These are phyloP conservation scores for Coilia nasus DNA, from an alignment of 2,797 vertebrate species.

Conservation along the genomic window DNA sequence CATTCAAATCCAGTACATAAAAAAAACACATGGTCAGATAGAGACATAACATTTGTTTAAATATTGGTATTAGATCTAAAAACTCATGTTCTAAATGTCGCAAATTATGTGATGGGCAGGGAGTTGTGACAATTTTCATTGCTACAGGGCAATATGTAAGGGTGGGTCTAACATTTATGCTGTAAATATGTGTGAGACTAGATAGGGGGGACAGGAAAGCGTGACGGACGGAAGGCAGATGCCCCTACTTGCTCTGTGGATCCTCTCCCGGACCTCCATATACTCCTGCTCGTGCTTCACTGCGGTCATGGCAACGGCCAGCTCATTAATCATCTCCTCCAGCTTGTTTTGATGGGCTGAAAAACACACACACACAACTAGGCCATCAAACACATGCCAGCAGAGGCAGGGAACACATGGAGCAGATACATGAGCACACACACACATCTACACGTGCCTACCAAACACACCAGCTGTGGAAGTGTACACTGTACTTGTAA, in stretches of 20 bases:
- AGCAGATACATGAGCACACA: background rate
- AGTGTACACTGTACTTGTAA: background rate
- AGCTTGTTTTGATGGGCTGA: conserved; percentile 98
- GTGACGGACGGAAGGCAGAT: background rate
- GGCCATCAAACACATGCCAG: background rate
- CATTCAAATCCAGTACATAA: background rate
- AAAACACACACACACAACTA: background rate
- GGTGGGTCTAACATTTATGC: background rate
- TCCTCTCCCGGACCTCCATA: conserved; percentile 99
- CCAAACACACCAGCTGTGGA: background rate
- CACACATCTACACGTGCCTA: background rate
- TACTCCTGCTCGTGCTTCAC: conserved; percentile 99
- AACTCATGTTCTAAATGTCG: background rate
- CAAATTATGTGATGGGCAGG: background rate
- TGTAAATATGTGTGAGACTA: background rate
- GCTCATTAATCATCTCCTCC: conserved; percentile 99
- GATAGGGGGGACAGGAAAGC: background rate
- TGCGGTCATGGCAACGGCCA: conserved; percentile 96
- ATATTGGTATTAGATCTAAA: background rate
- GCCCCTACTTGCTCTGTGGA: conserved; percentile 96
- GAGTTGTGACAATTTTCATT: background rate
- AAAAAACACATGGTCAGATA: background rate
- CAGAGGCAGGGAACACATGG: background rate
- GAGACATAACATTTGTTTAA: background rate
- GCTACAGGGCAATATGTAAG: background rate